These are phyloP conservation scores for fruit fly (Drosophila melanogaster) DNA, from an alignment of 1,140 invertebrate genomes.

Conservation along the genomic window DNA sequence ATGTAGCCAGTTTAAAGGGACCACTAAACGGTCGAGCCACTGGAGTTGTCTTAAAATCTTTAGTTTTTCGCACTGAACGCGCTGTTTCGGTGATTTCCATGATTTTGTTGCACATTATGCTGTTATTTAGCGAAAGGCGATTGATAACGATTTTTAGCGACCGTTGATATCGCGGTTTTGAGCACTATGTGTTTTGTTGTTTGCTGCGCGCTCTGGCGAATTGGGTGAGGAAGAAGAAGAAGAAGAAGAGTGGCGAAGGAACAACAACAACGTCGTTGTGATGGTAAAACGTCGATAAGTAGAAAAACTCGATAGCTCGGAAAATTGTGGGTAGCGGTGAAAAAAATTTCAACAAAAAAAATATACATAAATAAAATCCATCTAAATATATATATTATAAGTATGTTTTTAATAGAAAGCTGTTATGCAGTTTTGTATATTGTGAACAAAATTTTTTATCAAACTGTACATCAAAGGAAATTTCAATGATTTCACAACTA, in stretches of 20 bases:
- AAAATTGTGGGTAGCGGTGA: background rate
- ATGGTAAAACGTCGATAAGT: conserved; percentile 15
- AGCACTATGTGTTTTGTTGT: conserved; percentile 35
- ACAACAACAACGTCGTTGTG: conserved; percentile 30
- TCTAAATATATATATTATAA: too few species aligned
- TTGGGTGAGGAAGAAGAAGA: conserved; percentile 36
- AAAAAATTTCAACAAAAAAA: too few species aligned
- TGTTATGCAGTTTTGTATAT: too few species aligned
- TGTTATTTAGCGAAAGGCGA: conserved; percentile 6
- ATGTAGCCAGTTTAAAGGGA: conserved; percentile 64
- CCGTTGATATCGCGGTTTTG: conserved; percentile 30
- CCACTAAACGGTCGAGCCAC: conserved; percentile 64
- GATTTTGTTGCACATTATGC: conserved; percentile 14
- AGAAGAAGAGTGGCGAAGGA: conserved; percentile 1
- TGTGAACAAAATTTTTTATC: too few species aligned
- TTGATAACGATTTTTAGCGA: conserved; percentile 30
- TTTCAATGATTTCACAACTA: background rate
- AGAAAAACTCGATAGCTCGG: background rate
- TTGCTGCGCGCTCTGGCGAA: conserved; percentile 41
- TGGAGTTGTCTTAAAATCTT: conserved; percentile 67
- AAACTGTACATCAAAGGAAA: too few species aligned
- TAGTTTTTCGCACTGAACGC: conserved; percentile 28
- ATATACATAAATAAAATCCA: too few species aligned
- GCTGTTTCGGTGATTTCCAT: conserved; percentile 4
- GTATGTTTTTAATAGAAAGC: too few species aligned